Percentiles rank a stretch among this genome's conserved stretches.
phyloP scores from a whole-genome alignment of 2,113 vertebrate genomes.

The Megaceryle maxima region DNA sequence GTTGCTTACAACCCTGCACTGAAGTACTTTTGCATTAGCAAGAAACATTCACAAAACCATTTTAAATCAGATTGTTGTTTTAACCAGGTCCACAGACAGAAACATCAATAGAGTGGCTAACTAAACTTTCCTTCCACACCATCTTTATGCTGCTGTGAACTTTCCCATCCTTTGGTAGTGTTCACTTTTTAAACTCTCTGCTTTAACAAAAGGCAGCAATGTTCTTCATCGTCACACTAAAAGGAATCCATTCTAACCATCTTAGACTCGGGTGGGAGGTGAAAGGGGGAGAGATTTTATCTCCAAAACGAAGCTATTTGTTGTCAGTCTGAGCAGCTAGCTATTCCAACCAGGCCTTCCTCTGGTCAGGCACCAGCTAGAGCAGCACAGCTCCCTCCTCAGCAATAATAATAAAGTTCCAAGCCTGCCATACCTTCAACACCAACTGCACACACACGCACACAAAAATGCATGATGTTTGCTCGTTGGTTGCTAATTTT shows the following conservation, averaged over 20 bases:
- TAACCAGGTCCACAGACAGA: not conserved
- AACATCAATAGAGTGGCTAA: not conserved
- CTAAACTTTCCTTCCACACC: not conserved
- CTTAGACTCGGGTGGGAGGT: not conserved
- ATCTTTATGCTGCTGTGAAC: not conserved
- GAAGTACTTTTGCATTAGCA: not conserved
- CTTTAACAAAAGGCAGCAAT: not conserved
- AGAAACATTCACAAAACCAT: not conserved
- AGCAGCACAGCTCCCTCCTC: not conserved
- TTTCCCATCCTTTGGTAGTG: not conserved
- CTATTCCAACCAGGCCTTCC: not conserved
- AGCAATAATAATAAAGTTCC: not conserved
- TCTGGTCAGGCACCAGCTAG: not conserved
- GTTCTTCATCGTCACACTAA: not conserved
- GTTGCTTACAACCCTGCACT: not conserved
- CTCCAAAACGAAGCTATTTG: not conserved
- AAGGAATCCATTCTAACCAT: not conserved
- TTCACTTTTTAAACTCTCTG: not conserved
- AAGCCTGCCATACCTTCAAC: not conserved
- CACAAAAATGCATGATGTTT: accelerated
- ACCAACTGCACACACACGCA: not conserved
- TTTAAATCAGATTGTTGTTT: not conserved
- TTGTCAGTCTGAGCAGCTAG: not conserved
- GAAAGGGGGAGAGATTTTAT: not conserved
- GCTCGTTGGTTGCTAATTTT: not conserved